Evolutionary conservation across 1,140 invertebrate species (phyloP).

Genomic region (Brachionus paranguensis): DNA sequence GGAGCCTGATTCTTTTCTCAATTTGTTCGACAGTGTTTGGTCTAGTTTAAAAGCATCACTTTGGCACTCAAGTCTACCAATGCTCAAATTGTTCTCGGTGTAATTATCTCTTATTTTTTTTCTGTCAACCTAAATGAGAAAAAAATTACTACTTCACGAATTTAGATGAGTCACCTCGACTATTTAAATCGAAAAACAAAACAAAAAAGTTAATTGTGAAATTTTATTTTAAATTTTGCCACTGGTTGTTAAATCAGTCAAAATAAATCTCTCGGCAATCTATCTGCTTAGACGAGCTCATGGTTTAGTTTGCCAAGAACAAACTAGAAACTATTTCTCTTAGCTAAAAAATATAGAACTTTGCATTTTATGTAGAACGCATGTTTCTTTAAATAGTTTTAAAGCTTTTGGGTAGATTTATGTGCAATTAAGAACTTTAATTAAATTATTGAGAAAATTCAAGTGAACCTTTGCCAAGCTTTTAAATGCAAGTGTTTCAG

Average conservation of each 20-base stretch:
- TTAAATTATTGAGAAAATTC: neutral
- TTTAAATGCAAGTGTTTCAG: neutral
- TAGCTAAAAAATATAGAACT: neutral
- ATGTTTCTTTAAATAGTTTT: conserved; percentile 24
- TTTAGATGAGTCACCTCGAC: neutral
- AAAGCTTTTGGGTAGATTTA: conserved; percentile 18
- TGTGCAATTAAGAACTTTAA: neutral
- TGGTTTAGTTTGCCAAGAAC: neutral
- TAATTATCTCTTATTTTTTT: neutral
- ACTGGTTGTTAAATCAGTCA: neutral
- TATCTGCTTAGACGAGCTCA: neutral
- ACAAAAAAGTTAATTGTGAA: neutral
- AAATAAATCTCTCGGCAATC: neutral
- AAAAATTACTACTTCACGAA: neutral
- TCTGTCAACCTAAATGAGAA: neutral
- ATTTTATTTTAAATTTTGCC: neutral
- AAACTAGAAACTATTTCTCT: neutral
- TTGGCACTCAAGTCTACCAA: neutral
- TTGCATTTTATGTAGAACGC: neutral
- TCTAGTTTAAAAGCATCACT: neutral
- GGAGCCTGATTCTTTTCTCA: neutral
- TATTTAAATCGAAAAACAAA: neutral
- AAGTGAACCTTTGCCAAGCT: neutral
- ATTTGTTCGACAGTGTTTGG: neutral
- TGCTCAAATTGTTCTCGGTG: neutral